phyloP scores from a whole-genome alignment of 2,888 invertebrate genomes.

The Cheilosia scutellata region DNA sequence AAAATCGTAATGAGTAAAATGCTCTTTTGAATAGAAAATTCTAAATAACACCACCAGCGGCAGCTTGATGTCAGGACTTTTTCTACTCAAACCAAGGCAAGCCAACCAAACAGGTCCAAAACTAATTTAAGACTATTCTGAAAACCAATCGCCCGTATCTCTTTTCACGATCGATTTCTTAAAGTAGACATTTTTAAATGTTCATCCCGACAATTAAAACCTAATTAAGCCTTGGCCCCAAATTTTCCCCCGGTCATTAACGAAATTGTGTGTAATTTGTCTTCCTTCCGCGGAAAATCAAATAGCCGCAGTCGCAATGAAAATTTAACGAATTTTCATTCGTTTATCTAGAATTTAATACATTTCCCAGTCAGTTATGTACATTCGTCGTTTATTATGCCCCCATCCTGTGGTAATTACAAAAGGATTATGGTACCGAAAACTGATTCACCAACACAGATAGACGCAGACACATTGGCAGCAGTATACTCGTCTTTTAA shows the following conservation, averaged over 20 bases:
- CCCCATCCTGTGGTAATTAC: conserved; percentile 57
- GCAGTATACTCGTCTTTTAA: conserved; percentile 48
- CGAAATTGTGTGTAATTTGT: conserved; percentile 49
- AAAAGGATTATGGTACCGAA: conserved; percentile 67
- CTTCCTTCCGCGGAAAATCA: conserved; percentile 48
- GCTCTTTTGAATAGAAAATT: no score
- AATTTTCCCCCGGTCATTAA: conserved; percentile 30
- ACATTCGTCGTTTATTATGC: conserved; percentile 28
- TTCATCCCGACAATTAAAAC: conserved; percentile 23
- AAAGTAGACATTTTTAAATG: no score
- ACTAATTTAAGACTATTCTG: no score
- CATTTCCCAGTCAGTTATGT: conserved; percentile 42
- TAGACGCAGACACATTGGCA: conserved; percentile 35
- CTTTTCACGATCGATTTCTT: no score
- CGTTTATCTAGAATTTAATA: conserved; percentile 65
- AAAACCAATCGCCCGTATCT: no score
- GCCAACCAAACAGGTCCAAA: no score
- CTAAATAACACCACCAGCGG: no score
- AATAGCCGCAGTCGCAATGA: conserved; percentile 39
- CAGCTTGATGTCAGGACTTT: no score
- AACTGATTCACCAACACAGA: conserved; percentile 34
- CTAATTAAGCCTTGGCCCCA: conserved; percentile 33
- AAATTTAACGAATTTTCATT: conserved; percentile 64
- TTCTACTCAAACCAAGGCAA: no score
- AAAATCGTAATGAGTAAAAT: no score